Percentiles rank a stretch among this genome's conserved stretches.
phyloP scores from a whole-genome alignment of 2,888 invertebrate species.

The Cerceris rybyensis region DNA sequence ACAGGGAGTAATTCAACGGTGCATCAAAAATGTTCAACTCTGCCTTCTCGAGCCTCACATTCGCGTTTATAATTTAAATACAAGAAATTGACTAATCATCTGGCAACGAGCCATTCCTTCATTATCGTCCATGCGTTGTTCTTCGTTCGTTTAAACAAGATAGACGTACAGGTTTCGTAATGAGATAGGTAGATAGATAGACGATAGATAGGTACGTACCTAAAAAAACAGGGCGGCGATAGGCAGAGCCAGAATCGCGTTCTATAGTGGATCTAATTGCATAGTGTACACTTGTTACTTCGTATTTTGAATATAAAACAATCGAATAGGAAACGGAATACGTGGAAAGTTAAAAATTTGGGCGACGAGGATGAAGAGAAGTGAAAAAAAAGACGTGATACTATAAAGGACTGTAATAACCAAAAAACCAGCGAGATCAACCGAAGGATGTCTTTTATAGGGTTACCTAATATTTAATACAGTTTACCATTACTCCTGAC shows the following conservation, averaged over 20 bases:
- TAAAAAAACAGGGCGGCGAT: conserved; percentile 54
- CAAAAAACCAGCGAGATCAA: conserved; percentile 29
- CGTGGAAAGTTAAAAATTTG: background rate
- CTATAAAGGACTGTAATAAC: conserved; percentile 10
- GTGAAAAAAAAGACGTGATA: conserved; percentile 5
- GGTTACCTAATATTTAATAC: conserved; percentile 55
- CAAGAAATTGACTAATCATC: conserved; percentile 11
- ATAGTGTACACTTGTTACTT: conserved; percentile 42
- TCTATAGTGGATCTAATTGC: conserved; percentile 40
- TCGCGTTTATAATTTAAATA: background rate
- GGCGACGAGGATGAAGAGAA: background rate
- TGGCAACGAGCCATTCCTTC: conserved; percentile 37
- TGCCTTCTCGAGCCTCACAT: background rate
- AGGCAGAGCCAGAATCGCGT: conserved; percentile 59
- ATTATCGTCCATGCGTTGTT: conserved; percentile 25
- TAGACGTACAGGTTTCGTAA: conserved; percentile 50
- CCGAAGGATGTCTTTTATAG: conserved; percentile 56
- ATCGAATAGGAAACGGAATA: background rate
- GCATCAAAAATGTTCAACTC: too few relatives aligned
- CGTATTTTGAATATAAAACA: conserved; percentile 33
- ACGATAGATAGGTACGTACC: conserved; percentile 52
- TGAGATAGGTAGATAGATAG: conserved; percentile 59
- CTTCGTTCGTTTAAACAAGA: conserved; percentile 41
- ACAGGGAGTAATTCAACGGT: too few relatives aligned
- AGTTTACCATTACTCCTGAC: conserved; percentile 56